Conservation (phyloP, 92 coral and sea anemone genomes). For the Palythoa heliodiscus region DNA sequence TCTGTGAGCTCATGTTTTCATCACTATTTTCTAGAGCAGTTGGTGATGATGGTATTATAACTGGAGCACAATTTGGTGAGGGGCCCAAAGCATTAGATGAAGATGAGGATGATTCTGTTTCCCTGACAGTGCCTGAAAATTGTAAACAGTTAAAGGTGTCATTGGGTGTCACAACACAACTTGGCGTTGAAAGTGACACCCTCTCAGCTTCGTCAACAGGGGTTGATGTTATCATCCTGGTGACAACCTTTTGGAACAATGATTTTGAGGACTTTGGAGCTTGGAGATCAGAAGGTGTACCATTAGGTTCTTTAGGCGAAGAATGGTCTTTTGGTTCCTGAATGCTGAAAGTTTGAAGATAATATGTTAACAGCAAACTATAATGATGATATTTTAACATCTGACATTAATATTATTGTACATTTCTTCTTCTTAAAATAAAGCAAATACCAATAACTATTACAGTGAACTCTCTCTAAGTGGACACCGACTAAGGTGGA, state of each 20-base stretch:
- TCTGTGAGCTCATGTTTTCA: background rate
- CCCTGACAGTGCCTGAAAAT: slow-evolving; percentile 72
- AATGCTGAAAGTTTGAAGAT: background rate
- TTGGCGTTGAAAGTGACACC: slow-evolving; percentile 52
- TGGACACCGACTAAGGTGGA: too few relatives aligned
- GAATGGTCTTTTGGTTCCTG: slow-evolving; percentile 35
- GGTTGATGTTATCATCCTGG: slow-evolving; percentile 61
- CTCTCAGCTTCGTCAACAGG: slow-evolving; percentile 50
- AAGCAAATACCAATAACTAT: too few relatives aligned
- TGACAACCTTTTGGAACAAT: slow-evolving; percentile 54
- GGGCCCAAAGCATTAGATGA: slow-evolving; percentile 17
- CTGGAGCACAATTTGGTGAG: slow-evolving; percentile 58
- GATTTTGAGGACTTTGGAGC: background rate
- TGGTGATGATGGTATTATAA: slow-evolving; percentile 69
- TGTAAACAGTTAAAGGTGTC: slow-evolving; percentile 68
- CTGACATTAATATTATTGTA: too few relatives aligned
- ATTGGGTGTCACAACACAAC: slow-evolving; percentile 68
- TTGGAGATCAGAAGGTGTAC: background rate
- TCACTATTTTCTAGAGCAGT: slow-evolving; percentile 27
- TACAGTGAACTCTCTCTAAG: too few relatives aligned
- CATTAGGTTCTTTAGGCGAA: background rate
- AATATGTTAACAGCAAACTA: background rate
- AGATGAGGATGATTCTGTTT: slow-evolving; percentile 58
- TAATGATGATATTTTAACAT: background rate
- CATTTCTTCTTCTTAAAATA: too few relatives aligned